Evolutionary conservation across 1,140 invertebrate species (phyloP).

Genomic region (Littorina saxatilis): DNA sequence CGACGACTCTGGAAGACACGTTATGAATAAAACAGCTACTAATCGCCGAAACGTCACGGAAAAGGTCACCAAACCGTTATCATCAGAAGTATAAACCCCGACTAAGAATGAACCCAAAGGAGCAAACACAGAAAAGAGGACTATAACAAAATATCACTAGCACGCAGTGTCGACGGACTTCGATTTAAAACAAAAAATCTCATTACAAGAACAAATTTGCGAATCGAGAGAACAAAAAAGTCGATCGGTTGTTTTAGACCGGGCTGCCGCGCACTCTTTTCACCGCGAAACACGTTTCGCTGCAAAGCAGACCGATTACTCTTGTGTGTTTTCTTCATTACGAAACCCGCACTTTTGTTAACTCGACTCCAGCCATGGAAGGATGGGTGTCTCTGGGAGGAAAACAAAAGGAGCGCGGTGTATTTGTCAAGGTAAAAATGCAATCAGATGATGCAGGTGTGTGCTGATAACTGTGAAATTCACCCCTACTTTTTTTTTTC

Average conservation of each 20-base stretch:
- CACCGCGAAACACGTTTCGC: background rate
- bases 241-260: background rate
- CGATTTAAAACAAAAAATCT: conserved; percentile 19
- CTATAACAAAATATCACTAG: background rate
- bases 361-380: background rate
- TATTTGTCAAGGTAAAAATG: conserved; percentile 22
- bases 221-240: background rate
- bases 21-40: background rate
- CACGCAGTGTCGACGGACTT: no score
- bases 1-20: background rate
- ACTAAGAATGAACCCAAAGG: background rate
- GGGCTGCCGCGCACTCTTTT: background rate
- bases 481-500: background rate
- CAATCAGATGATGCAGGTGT: conserved; percentile 5
- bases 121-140: background rate
- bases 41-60: background rate
- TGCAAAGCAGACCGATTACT: background rate
- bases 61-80: background rate
- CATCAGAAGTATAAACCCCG: no score
- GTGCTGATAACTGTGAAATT: background rate
- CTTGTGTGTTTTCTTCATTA: background rate
- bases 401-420: background rate
- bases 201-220: conserved; percentile 28
- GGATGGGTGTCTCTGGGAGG: background rate
- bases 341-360: background rate